phyloP scores from a whole-genome alignment of 1,140 invertebrate species.

The Proales similis region DNA sequence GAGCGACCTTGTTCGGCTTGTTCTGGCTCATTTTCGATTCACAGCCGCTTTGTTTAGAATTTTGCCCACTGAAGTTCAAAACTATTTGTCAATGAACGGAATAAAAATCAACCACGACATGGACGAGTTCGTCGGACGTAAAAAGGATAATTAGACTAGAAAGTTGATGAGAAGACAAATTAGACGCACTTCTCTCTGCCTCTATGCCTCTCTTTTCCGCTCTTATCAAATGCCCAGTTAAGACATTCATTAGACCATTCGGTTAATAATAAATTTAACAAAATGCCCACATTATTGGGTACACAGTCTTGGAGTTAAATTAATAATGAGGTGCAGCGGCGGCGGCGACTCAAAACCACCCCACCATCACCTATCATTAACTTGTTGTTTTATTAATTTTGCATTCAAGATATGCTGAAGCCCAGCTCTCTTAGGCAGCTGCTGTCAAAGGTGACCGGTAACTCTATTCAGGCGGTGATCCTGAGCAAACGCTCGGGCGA shows the following conservation, averaged over 20 bases:
- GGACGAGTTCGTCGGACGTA: constrained; percentile 17
- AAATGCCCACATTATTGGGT: no score
- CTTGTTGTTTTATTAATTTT: background rate
- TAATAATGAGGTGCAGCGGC: no score
- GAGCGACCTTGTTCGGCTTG: constrained; percentile 28
- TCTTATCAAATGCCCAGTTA: no score
- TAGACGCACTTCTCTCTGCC: no score
- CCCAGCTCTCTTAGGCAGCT: constrained; percentile 27
- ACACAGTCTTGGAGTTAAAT: no score
- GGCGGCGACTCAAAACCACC: no score
- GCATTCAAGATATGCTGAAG: background rate
- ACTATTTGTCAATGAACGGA: constrained; percentile 16
- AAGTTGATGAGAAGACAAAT: no score
- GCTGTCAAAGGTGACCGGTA: constrained; percentile 16
- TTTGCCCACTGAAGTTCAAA: constrained; percentile 17
- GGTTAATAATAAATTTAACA: no score
- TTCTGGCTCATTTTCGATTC: background rate
- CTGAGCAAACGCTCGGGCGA: constrained; percentile 13
- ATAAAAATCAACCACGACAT: constrained; percentile 15
- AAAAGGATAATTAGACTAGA: constrained; percentile 9
- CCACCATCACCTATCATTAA: no score
- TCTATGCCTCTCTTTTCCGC: no score
- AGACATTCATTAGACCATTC: no score
- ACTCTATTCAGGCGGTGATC: background rate
- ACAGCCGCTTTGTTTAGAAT: constrained; percentile 1